Conservation (phyloP, 2,888 invertebrate genomes). For the Drosophila recens region DNA sequence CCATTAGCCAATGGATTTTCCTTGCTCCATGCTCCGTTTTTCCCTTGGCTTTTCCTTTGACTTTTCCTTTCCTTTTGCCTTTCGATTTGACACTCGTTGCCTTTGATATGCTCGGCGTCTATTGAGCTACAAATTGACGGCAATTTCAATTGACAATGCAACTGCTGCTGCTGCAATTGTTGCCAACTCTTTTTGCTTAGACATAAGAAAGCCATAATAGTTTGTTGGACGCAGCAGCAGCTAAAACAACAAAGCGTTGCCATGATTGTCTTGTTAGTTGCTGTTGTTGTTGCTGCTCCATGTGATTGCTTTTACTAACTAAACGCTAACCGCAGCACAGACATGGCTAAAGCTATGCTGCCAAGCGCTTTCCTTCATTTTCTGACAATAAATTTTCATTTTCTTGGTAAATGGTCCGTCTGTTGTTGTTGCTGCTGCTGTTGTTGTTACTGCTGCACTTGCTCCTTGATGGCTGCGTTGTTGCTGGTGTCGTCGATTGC, state of each 20-base stretch:
- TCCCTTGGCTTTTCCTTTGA: neutral
- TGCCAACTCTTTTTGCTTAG: constrained; percentile 45
- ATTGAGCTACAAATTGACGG: constrained; percentile 71
- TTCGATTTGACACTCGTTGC: constrained; percentile 2
- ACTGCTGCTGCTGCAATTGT: constrained; percentile 49
- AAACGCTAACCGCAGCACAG: constrained; percentile 58
- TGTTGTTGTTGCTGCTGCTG: constrained; percentile 37
- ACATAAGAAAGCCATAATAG: constrained; percentile 48
- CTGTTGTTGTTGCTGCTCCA: constrained; percentile 14
- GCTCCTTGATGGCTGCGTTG: constrained; percentile 57
- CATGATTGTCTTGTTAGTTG: constrained; percentile 71
- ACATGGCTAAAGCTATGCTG: constrained; percentile 29
- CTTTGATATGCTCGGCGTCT: constrained; percentile 30
- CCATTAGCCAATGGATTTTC: constrained; percentile 59
- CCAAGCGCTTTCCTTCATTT: constrained; percentile 74
- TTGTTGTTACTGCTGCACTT: constrained; percentile 48
- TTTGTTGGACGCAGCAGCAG: constrained; percentile 36
- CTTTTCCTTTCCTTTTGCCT: constrained; percentile 3
- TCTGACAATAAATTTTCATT: constrained; percentile 83
- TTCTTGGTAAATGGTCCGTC: constrained; percentile 78
- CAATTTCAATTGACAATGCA: constrained; percentile 67
- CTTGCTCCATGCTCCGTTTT: neutral
- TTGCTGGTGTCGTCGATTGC: constrained; percentile 80
- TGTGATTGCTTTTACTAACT: constrained; percentile 37
- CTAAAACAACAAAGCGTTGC: constrained; percentile 63